Evolutionary conservation across 2,113 vertebrate genomes (phyloP), one percentile per base, ranked within the genome.

Genomic region (Solea senegalensis): DNA sequence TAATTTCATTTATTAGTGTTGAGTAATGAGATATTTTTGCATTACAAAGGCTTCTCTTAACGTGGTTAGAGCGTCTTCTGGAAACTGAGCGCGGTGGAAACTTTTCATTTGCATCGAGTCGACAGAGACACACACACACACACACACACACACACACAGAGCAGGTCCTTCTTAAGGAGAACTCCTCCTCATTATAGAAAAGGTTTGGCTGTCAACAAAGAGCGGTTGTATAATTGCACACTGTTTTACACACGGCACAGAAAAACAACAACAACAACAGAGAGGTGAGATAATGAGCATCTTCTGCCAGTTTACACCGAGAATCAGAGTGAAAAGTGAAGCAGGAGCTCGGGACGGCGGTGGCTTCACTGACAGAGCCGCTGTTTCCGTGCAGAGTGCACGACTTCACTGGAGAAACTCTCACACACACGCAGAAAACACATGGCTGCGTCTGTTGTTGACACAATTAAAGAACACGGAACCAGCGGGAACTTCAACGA

Each of bases 181-280:
- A 81, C 76, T 84, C 46, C 85, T 84, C 46, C 83, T 89, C 79
- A 83, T 89, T 85, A 86, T 65, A 66, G 74, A 59, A 71, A 73
- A 62, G 69, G 64, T 55, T 74, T 63, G 76, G 53, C 80, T 81
- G 74, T 81, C 80, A 50, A 61, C 76, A 59, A 21, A 71, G 54
- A 72, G 59, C 48, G 5, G 6, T 7, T 13, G 51, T 56, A 41
- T 86, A 90, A 90, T 88, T 89, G 84, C 78, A 62, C 69, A 77
- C 40, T 85, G 34, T 85, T 71, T 80, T 72, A 74, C 76, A 74
- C 69, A 45, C 51, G 51, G 45, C 60, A 46, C 58, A 21, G 72
- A 10, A 9, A 49, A 54, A 65, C 21, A 21, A 48, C 45, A 48
- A 3, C 65, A 49, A 84, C 78, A 87, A 78, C 51, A 63, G 65